Evolutionary conservation across 2,113 vertebrate genomes (phyloP), one percentile per base, ranked within the genome.

Genomic region (Oostethus manadensis): DNA sequence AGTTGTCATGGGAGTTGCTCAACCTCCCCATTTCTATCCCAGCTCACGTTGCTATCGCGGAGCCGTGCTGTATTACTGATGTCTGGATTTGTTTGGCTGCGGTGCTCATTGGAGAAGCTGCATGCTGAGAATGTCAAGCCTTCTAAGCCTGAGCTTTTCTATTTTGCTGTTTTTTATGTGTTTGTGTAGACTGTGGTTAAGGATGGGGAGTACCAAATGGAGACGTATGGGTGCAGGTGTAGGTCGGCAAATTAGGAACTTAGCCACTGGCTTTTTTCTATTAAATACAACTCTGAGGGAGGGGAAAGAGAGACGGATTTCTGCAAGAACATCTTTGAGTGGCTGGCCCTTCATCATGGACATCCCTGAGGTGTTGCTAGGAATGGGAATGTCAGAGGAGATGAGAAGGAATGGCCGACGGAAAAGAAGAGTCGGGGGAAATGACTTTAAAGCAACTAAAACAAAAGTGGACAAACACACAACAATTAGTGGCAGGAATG

Each of bases 221-320:
- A 87, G 86, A 85, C 49, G 46, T 79, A 84, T 79, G 23, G 67
- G 60, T 56, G 69, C 73, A 77, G 74, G 72, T 67, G 58, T 62
- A 56, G 71, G 77, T 65, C 51, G 47, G 77, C 70, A 84, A 86
- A 86, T 84, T 78, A 86, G 58, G 51, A 76, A 56, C 76, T 80
- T 76, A 84, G 84, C 80, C 81, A 73, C 64, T 43, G 81, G 86
- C 82, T 59, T 33, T 60, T 67, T 83, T 84, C 68, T 78, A 66
- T 81, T 78, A 78, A 86, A 85, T 79, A 78, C 68, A 76, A 78
- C 79, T 64, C 71, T 60, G 70, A 74, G 58, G 80, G 49, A 43
- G 33, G 22, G 23, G 22, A 20, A 18, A 22, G 26, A 20, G 11
- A 53, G n/a, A 15, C 20, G 20, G 33, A 55, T 20, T 6, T 20